Evolutionary conservation across 1,140 invertebrate species (phyloP), one percentile per base, ranked within the genome.

Genomic region (Vanessa tameamea): DNA sequence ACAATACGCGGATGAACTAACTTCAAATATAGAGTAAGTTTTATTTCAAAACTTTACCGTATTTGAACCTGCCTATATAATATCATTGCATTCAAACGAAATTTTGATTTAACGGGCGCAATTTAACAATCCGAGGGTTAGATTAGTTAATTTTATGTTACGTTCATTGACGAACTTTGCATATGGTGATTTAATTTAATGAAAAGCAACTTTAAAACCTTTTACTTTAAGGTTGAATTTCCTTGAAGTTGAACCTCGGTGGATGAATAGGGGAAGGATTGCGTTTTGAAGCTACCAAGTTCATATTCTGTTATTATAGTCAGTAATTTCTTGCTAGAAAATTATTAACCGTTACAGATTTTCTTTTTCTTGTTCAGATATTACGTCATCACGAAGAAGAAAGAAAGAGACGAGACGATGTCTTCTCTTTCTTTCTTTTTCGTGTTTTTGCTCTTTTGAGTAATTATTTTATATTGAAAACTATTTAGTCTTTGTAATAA

Each of bases 131-230:
- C 43, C 23, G 48, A 53, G 15, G n/a, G 64, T 26, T 26, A 26
- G 37, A 64, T n/a, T 53, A 66, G 16, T 15, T 31, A 66, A n/a
- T 51, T 66, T 66, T 23, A 66, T 51, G 51, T 47, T 47, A 55
- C 47, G 55, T 69, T 61, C 15, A 69, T 57, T 53, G 43, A 43
- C n/a, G 47, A 61, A 69, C 43, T 69, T 69, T 7, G 59, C 61
- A 69, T 69, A 61, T n/a, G 8, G 67, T 53, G 9, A 69, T 69
- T 47, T 61, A 66, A 66, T 66, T 50, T 51, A 66, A 66, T n/a
- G 51, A 15, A 9, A 7, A 16, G 51, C 8, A 53, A 20, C 51
- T 20, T 16, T 9, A 16, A 53, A 9, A 16, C 37, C 16, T 15
- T 53, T 53, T 3, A 9, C 20, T 15, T 53, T 7, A 53, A 53